Percentiles rank a stretch among this genome's conserved stretches.
Evolutionary conservation across 2,113 vertebrate species (phyloP).

Genomic region (Lophotis ruficrista): DNA sequence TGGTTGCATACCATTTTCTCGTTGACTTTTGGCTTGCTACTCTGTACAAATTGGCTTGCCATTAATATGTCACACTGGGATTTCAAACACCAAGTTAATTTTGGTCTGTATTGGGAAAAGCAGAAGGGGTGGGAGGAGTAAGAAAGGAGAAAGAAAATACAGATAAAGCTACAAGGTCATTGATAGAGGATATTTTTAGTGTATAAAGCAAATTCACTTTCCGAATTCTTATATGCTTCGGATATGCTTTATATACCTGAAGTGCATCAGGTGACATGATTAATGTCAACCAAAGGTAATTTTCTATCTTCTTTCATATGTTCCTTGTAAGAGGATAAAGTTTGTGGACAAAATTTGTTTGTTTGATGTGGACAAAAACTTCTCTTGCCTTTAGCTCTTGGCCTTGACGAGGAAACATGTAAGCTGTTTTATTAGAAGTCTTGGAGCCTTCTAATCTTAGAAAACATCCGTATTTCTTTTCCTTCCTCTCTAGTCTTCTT

Average conservation of each 20-base stretch:
- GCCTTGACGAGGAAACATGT: not conserved
- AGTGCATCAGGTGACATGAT: not conserved
- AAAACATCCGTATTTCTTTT: not conserved
- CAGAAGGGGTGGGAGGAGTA: not conserved
- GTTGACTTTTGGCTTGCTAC: not conserved
- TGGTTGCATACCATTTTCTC: not conserved
- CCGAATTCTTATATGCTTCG: not conserved
- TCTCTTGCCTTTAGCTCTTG: not conserved
- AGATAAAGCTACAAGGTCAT: not conserved
- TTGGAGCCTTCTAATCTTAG: not conserved
- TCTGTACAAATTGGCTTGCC: not conserved
- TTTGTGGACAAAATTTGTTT: not conserved
- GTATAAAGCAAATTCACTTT: not conserved
- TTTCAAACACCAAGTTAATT: not conserved
- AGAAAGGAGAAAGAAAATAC: not conserved
- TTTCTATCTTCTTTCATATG: not conserved
- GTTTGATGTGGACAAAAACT: not conserved
- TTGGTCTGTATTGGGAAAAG: not conserved
- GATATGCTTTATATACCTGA: not conserved
- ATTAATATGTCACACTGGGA: not conserved
- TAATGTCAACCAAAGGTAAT: not conserved
- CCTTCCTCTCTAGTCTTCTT: not conserved
- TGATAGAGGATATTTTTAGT: not conserved
- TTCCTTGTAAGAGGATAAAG: not conserved
- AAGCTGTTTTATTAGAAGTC: not conserved